Conservation (phyloP, 2,888 invertebrate genomes). For the Seira sanloemensis region DNA sequence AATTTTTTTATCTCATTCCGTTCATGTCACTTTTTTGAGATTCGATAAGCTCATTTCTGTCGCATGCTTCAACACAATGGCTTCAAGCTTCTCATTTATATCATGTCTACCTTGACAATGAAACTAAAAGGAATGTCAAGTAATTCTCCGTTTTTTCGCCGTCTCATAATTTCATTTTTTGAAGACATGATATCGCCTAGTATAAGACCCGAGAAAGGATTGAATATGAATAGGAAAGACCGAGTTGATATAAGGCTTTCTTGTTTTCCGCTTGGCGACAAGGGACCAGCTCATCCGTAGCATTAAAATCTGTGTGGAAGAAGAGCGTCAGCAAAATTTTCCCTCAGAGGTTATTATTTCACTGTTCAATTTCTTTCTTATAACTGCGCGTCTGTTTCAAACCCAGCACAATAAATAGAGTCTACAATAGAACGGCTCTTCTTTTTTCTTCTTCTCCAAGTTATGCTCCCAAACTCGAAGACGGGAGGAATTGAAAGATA, state of each 20-base stretch:
- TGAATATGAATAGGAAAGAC: neutral
- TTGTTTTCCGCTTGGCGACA: neutral
- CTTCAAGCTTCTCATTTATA: constrained; percentile 58
- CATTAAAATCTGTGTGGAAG: constrained; percentile 28
- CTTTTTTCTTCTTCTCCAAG: no score
- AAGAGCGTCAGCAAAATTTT: constrained; percentile 1
- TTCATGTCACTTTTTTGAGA: constrained; percentile 53
- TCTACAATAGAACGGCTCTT: neutral
- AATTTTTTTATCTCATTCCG: constrained; percentile 53
- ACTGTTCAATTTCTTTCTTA: constrained; percentile 2
- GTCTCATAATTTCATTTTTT: neutral
- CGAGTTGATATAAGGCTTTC: neutral
- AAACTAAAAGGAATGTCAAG: constrained; percentile 48
- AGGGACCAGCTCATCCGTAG: constrained; percentile 6
- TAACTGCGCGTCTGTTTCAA: constrained; percentile 2
- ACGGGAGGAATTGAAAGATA: constrained; percentile 44
- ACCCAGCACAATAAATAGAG: no score
- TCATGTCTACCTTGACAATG: constrained; percentile 63
- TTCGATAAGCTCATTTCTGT: constrained; percentile 55
- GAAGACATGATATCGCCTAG: neutral
- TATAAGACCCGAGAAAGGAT: no score
- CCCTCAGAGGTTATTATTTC: neutral
- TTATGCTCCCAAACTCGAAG: neutral
- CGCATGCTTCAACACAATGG: constrained; percentile 46
- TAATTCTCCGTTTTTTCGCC: constrained; percentile 28